Evolutionary conservation across 2,113 vertebrate species (phyloP).

Genomic region (Puntigrus tetrazona): DNA sequence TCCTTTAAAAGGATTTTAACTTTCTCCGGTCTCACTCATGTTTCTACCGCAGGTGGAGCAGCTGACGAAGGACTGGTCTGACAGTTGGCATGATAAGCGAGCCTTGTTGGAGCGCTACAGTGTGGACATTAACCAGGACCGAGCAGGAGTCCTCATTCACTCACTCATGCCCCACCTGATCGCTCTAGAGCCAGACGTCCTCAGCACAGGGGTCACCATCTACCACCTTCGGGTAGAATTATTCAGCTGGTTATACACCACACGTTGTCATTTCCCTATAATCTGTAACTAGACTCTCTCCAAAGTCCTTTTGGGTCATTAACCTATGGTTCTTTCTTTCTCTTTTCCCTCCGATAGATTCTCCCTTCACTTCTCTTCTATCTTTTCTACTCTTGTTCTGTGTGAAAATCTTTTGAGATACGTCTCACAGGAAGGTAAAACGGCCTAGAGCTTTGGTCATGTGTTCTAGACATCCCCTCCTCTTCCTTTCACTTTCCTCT

Average conservation of each 20-base stretch:
- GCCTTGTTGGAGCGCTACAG: conserved; percentile 87
- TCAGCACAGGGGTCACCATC: conserved; percentile 91
- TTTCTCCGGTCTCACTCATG: neutral
- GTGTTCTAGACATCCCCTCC: conserved; percentile 33
- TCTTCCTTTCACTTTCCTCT: conserved; percentile 39
- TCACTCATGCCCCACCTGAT: conserved; percentile 89
- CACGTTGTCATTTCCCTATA: neutral
- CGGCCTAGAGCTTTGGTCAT: conserved; percentile 11
- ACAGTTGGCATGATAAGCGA: conserved; percentile 87
- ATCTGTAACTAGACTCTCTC: conserved; percentile 25
- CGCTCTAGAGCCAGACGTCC: conserved; percentile 87
- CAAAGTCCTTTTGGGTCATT: conserved; percentile 46
- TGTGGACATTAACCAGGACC: conserved; percentile 89
- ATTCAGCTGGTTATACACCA: neutral
- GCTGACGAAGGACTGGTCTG: conserved; percentile 91
- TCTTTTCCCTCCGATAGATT: conserved; percentile 67
- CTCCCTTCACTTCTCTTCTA: conserved; percentile 53
- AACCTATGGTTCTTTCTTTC: conserved; percentile 71
- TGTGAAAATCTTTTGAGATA: conserved; percentile 67
- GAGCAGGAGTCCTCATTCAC: conserved; percentile 85
- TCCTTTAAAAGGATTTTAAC: neutral
- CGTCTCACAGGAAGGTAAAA: conserved; percentile 61
- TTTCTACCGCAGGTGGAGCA: conserved; percentile 82
- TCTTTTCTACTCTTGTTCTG: conserved; percentile 65
- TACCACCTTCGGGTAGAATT: conserved; percentile 90